Evolutionary conservation across 2,888 invertebrate species (phyloP).

Genomic region (Dryobota labecula): DNA sequence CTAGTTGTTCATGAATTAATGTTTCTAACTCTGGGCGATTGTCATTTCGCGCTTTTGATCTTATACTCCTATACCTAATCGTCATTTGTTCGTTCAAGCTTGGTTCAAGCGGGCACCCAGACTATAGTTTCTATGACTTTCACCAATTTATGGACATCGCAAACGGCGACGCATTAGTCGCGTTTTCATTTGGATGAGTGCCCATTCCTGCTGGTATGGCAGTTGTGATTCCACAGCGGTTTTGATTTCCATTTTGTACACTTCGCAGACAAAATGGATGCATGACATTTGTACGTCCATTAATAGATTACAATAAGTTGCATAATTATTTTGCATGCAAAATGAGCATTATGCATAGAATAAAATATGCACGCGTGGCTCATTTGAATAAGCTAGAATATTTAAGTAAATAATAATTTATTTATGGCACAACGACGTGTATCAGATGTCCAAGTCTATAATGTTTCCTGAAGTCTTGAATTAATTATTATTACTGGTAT

Average conservation of each 20-base stretch:
- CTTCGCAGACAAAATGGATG: conserved; percentile 12
- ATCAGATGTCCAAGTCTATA: not conserved
- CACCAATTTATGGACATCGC: conserved; percentile 35
- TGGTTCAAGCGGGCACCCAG: conserved; percentile 19
- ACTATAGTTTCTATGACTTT: conserved; percentile 29
- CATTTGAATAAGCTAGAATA: conserved; percentile 26
- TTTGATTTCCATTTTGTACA: conserved; percentile 13
- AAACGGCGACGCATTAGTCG: conserved; percentile 15
- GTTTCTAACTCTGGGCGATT: conserved; percentile 11
- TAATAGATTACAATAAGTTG: conserved; percentile 43
- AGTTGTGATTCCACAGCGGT: conserved; percentile 7
- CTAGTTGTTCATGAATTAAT: conserved; percentile 15
- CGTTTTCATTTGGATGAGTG: conserved; percentile 46
- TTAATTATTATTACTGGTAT: not conserved
- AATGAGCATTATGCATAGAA: conserved; percentile 11
- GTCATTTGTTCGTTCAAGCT: conserved; percentile 14
- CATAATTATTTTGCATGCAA: conserved; percentile 33
- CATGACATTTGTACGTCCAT: conserved; percentile 25
- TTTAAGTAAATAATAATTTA: conserved; percentile 4
- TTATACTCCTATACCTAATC: too few relatives aligned
- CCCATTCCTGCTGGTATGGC: conserved; percentile 31
- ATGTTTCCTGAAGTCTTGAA: conserved; percentile 13
- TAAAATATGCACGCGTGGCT: conserved; percentile 33
- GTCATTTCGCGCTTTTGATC: too few relatives aligned
- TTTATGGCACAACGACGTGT: not conserved